These are phyloP conservation scores for Platysternon megacephalum DNA, from an alignment of 2,113 vertebrate genomes.

Conservation along the genomic window DNA sequence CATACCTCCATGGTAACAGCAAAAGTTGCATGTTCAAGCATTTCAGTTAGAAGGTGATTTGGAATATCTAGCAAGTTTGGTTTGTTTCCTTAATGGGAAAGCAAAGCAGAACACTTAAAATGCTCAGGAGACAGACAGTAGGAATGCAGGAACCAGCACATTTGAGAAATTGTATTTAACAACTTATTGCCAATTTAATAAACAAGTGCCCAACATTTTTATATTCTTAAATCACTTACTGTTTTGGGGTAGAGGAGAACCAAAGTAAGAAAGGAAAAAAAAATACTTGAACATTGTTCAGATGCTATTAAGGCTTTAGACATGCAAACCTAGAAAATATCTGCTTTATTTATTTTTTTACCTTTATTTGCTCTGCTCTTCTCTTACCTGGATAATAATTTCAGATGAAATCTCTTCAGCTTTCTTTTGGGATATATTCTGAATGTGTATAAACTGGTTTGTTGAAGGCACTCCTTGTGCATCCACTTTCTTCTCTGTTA, in stretches of 20 bases:
- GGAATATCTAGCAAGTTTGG: not conserved
- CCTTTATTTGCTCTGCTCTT: not conserved
- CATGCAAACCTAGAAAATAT: not conserved
- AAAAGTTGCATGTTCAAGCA: not conserved
- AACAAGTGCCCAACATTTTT: not conserved
- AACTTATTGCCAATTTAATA: not conserved
- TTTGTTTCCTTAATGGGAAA: not conserved
- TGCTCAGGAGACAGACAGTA: not conserved
- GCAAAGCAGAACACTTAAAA: not conserved
- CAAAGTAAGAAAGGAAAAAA: not conserved
- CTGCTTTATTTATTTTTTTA: not conserved
- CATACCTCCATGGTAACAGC: not conserved
- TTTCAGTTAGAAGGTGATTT: not conserved
- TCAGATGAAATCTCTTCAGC: conserved; percentile 83
- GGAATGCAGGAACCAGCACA: not conserved
- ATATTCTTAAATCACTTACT: not conserved
- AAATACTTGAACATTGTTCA: fast-evolving
- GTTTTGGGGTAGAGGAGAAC: not conserved
- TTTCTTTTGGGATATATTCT: conserved; percentile 87
- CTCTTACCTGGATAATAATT: conserved; percentile 92
- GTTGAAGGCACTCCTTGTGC: conserved; percentile 70
- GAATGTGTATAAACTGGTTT: conserved; percentile 87
- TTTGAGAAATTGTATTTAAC: not conserved
- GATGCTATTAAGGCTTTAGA: not conserved
- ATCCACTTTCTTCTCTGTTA: conserved; percentile 78